These are phyloP conservation scores for Crenichthys baileyi DNA, from an alignment of 2,797 vertebrate genomes.

Conservation along the genomic window DNA sequence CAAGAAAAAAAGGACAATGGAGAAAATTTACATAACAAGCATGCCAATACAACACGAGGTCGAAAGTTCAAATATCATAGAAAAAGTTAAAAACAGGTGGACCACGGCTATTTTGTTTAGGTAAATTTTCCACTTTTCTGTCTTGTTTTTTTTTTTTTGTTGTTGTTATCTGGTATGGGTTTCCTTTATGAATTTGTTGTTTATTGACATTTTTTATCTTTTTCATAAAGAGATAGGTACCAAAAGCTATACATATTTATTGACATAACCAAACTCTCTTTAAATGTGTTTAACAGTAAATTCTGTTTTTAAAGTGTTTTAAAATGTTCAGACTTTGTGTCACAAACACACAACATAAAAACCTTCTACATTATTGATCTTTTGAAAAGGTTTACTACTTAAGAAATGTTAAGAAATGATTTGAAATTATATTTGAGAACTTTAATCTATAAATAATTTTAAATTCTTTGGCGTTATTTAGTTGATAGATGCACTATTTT, in stretches of 20 bases:
- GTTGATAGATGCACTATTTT: no score
- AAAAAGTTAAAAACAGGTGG: not conserved
- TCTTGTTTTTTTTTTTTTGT: not conserved
- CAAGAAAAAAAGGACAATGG: conserved; percentile 38
- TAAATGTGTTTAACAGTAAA: not conserved
- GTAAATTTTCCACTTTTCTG: not conserved
- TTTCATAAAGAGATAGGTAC: no score
- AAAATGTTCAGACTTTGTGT: not conserved
- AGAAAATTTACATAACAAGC: conserved; percentile 25
- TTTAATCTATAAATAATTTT: no score
- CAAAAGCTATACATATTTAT: no score
- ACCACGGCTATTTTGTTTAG: not conserved
- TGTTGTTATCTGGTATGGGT: no score
- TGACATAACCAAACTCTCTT: no score
- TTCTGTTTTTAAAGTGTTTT: not conserved
- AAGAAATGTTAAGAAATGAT: no score
- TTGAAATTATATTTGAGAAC: no score
- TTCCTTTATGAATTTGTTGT: no score
- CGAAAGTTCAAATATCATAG: not conserved
- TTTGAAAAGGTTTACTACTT: no score
- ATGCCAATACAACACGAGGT: not conserved
- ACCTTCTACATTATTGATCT: not conserved
- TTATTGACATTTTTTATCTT: no score
- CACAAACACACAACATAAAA: not conserved
- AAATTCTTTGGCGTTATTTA: no score